Base-by-base conservation (phyloP, 2,113 vertebrate genomes). In the Burhinus oedicnemus region DNA sequence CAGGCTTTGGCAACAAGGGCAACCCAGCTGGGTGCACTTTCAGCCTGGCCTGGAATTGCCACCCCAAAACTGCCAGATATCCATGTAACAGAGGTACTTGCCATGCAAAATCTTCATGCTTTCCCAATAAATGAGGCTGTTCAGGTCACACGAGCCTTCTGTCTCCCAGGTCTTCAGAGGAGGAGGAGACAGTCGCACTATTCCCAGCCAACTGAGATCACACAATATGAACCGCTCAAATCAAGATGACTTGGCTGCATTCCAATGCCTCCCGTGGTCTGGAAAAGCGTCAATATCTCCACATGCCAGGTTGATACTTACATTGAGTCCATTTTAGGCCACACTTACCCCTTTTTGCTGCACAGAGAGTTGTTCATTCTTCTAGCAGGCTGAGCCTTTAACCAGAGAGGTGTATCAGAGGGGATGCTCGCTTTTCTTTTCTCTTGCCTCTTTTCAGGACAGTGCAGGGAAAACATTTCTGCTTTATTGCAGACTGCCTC, bases 11-110 rank as follows among this genome's bases (percentile, higher is more conserved):
- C 36, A 62, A 94, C 0, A 3, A 78, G 38, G 36, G 47, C 64
- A 76, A 54, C 30, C 21, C 0, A 1, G 49, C 12, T 36, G 14
- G 14, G 12, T 68, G 9, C 25, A 78, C 11, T 40, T 61, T 65
- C 64, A 77, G 27, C 40, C 68, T 57, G 29, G 45, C 23, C 32
- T 7, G 3, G 42, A 36, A 81, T 3, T 49, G 42, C 11, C 2
- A 3, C 9, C n/a, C 21, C 1, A 0, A 54, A 68, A 15, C 19
- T 22, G 38, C n/a, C 29, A 0, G 42, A 81, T 1, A 13, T 6
- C 20, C 2, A 0, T n/a, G 34, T 32, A 40, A 40, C 32, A 15
- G 45, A 71, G 61, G 34, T 34, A 36, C 26, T 26, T 55, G 49
- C 57, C 55, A 64, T 1, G 2, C 51, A 71, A 25, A 47, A 78